phyloP scores from a whole-genome alignment of 1,140 invertebrate species.

The Drosophila lini region DNA sequence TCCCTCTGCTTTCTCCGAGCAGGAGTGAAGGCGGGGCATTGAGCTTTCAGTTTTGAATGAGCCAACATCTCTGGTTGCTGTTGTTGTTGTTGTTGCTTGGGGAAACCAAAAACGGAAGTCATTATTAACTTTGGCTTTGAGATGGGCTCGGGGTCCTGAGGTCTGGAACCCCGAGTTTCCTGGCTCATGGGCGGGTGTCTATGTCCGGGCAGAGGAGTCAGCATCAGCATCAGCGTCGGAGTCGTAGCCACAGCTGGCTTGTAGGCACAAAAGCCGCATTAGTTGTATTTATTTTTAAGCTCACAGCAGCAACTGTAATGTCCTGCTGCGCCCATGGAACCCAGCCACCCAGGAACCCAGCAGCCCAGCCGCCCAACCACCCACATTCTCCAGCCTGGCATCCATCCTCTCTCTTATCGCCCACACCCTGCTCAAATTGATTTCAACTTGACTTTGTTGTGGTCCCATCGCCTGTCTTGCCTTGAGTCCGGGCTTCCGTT shows the following conservation, averaged over 20 bases:
- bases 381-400: constrained; percentile 10
- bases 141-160: constrained; percentile 23
- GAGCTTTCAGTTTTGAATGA: constrained; percentile 61
- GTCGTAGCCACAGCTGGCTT: constrained; percentile 76
- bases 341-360: background rate
- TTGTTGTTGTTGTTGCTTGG: constrained; percentile 65
- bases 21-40: constrained; percentile 12
- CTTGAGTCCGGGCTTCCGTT: constrained; percentile 63
- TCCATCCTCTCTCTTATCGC: constrained; percentile 23
- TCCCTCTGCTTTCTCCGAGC: constrained; percentile 21
- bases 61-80: constrained; percentile 15
- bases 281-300: constrained; percentile 83
- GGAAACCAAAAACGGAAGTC: constrained; percentile 81
- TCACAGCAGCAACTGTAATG: constrained; percentile 72
- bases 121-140: constrained; percentile 83
- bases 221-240: constrained; percentile 41
- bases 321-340: constrained; percentile 45
- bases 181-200: constrained; percentile 45
- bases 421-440: constrained; percentile 67
- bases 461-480: constrained; percentile 51
- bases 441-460: constrained; percentile 83
- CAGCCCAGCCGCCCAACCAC: background rate
- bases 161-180: constrained; percentile 16
- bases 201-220: constrained; percentile 59
- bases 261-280: constrained; percentile 83